A percentile compares a stretch with the other conserved stretches of the same genome.
phyloP scores from a whole-genome alignment of 2,888 invertebrate genomes.

The Temnothorax ravouxi region DNA sequence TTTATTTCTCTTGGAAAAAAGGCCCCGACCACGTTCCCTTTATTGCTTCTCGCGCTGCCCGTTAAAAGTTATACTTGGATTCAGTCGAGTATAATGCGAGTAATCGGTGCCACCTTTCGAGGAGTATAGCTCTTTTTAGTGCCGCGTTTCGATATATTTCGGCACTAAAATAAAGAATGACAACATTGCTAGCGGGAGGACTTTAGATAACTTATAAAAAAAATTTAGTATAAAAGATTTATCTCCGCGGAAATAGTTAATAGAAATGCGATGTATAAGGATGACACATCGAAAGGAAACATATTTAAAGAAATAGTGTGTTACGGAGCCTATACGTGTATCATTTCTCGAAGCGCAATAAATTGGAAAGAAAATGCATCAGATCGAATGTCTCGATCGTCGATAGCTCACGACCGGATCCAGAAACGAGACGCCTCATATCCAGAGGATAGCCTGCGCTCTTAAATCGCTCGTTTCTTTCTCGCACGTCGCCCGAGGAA shows the following conservation, averaged over 20 bases:
- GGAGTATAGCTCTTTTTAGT: neutral
- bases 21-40: conserved; percentile 22
- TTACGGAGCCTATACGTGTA: neutral
- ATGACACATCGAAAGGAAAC: neutral
- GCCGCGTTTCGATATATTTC: neutral
- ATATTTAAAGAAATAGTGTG: neutral
- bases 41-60: conserved; percentile 47
- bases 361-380: conserved; percentile 18
- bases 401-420: conserved; percentile 40
- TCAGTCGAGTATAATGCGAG: neutral
- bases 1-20: conserved; percentile 53
- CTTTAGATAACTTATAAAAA: neutral
- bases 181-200: neutral
- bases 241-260: neutral
- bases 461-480: conserved; percentile 44
- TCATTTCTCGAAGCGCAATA: conserved; percentile 4
- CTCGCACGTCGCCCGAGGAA: conserved; percentile 41
- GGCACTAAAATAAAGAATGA: neutral
- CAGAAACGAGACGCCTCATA: conserved; percentile 14
- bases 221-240: neutral
- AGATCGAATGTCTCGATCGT: conserved; percentile 27
- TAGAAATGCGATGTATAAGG: neutral
- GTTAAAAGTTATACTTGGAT: conserved; percentile 48
- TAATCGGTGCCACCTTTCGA: conserved; percentile 11
- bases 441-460: conserved; percentile 9